phyloP scores from a whole-genome alignment of 2,797 vertebrate genomes.

The Chrysocyon brachyurus region DNA sequence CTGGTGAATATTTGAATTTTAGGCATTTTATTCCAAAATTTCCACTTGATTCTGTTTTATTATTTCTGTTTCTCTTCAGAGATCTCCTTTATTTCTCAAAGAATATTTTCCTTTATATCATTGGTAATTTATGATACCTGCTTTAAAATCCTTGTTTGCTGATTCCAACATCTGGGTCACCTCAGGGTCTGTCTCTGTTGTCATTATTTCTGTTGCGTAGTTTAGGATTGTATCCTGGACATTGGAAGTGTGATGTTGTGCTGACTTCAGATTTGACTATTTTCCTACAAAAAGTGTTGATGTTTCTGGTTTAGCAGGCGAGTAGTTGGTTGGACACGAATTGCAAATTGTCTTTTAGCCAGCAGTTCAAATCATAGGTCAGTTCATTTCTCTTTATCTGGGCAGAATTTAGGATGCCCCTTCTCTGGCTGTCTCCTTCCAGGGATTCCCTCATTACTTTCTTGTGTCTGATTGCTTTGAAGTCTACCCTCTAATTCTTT shows the following conservation, averaged over 20 bases:
- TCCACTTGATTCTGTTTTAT: background rate
- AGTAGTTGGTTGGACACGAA: background rate
- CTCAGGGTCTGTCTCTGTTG: background rate
- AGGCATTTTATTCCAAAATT: constrained; percentile 7
- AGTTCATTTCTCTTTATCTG: background rate
- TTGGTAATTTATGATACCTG: background rate
- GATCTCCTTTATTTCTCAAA: background rate
- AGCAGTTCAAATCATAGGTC: background rate
- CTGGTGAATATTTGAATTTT: constrained; percentile 32
- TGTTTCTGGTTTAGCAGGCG: background rate
- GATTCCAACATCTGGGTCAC: background rate
- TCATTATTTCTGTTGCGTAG: background rate
- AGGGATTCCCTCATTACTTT: background rate
- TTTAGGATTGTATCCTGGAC: background rate
- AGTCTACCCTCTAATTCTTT: constrained; percentile 4
- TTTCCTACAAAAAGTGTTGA: background rate
- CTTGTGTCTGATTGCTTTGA: background rate
- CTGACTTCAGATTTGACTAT: background rate
- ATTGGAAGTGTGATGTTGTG: background rate
- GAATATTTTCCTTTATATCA: constrained; percentile 24
- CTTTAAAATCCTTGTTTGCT: constrained; percentile 37
- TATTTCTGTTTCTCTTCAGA: background rate
- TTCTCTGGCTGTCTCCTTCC: background rate
- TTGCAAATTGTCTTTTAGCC: background rate
- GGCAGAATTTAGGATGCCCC: background rate